A percentile compares a stretch with the other conserved stretches of the same genome.
Conservation (phyloP, 2,113 vertebrate species). For the Numida meleagris region DNA sequence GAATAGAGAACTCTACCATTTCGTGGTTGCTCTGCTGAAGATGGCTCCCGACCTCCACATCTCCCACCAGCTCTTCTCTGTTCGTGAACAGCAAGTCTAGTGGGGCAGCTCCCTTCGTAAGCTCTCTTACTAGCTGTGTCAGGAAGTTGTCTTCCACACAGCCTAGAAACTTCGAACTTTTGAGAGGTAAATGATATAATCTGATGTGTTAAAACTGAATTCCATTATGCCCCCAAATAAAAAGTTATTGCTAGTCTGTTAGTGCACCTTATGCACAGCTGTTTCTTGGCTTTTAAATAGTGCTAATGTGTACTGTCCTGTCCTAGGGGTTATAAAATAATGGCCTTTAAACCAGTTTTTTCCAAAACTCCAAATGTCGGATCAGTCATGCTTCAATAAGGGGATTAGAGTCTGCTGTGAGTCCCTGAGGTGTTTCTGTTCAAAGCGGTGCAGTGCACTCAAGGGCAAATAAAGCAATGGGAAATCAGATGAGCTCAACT, state of each 20-base stretch:
- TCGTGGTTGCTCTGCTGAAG: too few relatives aligned
- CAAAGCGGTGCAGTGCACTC: slow-evolving; percentile 27
- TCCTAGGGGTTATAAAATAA: background rate
- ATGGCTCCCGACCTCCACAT: too few relatives aligned
- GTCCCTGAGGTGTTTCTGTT: background rate
- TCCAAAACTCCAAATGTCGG: background rate
- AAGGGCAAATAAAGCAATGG: slow-evolving; percentile 47
- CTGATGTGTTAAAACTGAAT: background rate
- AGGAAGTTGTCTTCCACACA: too few relatives aligned
- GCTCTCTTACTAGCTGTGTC: too few relatives aligned
- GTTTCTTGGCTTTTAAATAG: slow-evolving; percentile 3
- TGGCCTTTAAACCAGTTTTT: slow-evolving; percentile 23
- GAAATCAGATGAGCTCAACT: slow-evolving; percentile 38
- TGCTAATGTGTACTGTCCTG: background rate
- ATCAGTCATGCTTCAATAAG: slow-evolving; percentile 16
- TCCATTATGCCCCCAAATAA: background rate
- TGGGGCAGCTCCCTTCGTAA: too few relatives aligned
- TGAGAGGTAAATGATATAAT: background rate
- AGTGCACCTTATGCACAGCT: background rate
- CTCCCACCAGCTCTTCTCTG: too few relatives aligned
- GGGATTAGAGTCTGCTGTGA: slow-evolving; percentile 12
- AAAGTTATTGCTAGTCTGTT: background rate
- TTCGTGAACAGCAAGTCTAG: too few relatives aligned
- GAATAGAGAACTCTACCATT: too few relatives aligned
- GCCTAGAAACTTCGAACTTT: background rate